Base-by-base conservation (phyloP, 1,140 invertebrate species). In the Drosophila ananassae region DNA sequence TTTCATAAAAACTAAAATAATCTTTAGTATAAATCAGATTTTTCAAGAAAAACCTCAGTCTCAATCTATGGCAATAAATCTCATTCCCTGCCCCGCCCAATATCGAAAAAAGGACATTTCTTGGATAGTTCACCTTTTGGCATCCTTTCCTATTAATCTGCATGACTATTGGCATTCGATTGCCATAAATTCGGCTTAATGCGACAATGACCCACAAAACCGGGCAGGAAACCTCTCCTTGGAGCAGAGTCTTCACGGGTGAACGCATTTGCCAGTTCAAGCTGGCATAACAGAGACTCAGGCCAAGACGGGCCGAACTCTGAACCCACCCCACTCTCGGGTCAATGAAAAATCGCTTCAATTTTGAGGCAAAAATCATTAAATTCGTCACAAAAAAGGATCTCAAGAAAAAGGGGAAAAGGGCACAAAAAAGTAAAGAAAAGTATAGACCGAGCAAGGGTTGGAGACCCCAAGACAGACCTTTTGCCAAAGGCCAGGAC, bases 291-390 rank as follows among this genome's bases (percentile, higher is more conserved):
- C 83, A 85, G 46, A 77, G 59, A 30, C 25, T 12, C 30, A 55
- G 77, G 46, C 56, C 59, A 66, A 64, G 53, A 68, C 53, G 81
- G 63, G 73, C 57, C 81, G 81, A 85, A 71, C 81, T 80, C 77
- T 84, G 68, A 84, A 87, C 83, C 79, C 55, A 89, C 75, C 82
- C 78, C 59, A 59, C 53, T 8, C 37, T 39, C 46, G 83, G 83
- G 79, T 89, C 83, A 89, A 89, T 89, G 83, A 89, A 89, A 89
- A 89, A 89, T 83, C 83, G 73, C 63, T 89, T 82, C 67, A 73
- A 53, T 89, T 84, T 87, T 89, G 73, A 89, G 83, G 83, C 68
- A 89, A 89, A 89, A 89, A 89, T 83, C 83, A 83, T 89, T 89
- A 83, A 63, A 89, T 83, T 89, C 79, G 79, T 83, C 79, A 83